Base-by-base conservation (phyloP, 2,888 invertebrate genomes). In the Parnassius glacialis region DNA sequence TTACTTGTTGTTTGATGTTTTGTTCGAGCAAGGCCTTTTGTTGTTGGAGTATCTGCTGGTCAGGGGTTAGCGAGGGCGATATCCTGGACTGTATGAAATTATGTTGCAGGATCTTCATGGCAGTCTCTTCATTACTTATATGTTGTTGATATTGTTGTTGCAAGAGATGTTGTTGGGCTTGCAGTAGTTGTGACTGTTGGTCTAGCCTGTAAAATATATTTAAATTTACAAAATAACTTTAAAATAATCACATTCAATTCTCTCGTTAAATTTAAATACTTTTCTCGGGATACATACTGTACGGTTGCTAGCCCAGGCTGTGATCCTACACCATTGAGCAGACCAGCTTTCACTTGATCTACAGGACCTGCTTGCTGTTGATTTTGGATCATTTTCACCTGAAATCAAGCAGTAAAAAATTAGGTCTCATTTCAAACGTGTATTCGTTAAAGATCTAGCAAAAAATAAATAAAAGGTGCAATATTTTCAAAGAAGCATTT, bases 61-160 rank as follows among this genome's bases (percentile, higher is more conserved):
- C 84, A 1, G 81, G 62, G 47, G 71, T 69, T 51, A 85, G 67
- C 41, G 77, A 73, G 11, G 92, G 92, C 16, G 92, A 88, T 70
- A 90, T 86, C 62, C 92, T 75, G 50, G 90, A 87, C 70, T 92
- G 93, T 74, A 93, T 91, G 52, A 93, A 85, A 69, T 93, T 93
- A 68, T 93, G 93, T 66, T 93, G 93, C 47, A 93, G 84, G 65
- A 93, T 87, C 74, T 93, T 93, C 81, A 94, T 90, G 51, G 92
- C 88, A 55, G 92, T 87, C 68, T 92, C 91, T 62, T 90, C 90
- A 65, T 84, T 87, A 68, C 85, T 84, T 10, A 87, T 88, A 45
- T 45, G 45, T 64, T 92, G 90, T 70, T 93, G 93, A 65, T 92
- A 88, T 71, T 93, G 85, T 64, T 93, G 93, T 67, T 94, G 93